Evolutionary conservation across 2,113 vertebrate genomes (phyloP).

Genomic region (Rhinopomastus cyanomelas): DNA sequence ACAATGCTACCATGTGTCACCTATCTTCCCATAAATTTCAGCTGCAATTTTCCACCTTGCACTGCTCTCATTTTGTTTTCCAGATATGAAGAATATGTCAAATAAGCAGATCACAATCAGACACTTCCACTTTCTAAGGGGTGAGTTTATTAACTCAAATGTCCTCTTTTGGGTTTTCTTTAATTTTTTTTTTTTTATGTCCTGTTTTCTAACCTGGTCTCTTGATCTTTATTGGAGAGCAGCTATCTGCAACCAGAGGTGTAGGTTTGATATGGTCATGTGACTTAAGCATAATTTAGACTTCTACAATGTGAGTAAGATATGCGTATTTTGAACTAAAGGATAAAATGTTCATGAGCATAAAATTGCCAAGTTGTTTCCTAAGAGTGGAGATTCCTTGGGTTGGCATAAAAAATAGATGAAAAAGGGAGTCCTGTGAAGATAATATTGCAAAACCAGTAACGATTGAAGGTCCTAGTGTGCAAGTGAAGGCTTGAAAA

Average conservation of each 20-base stretch:
- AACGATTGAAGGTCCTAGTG: too few species aligned
- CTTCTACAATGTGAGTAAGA: not conserved
- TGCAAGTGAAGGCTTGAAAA: too few species aligned
- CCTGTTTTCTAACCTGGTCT: not conserved
- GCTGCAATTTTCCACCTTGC: not conserved
- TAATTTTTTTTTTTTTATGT: not conserved
- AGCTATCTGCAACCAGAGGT: not conserved
- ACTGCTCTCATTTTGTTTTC: not conserved
- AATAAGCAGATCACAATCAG: conserved; percentile 14
- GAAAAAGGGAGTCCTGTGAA: too few species aligned
- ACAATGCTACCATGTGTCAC: not conserved
- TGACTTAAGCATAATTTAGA: not conserved
- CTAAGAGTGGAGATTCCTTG: too few species aligned
- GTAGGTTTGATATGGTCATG: not conserved
- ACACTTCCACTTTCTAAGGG: not conserved
- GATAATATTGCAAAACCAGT: too few species aligned
- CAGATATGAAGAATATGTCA: not conserved
- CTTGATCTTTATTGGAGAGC: not conserved
- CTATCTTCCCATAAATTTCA: not conserved
- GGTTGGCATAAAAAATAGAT: too few species aligned
- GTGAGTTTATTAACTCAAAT: not conserved
- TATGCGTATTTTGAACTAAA: rapidly evolving
- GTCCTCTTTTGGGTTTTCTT: not conserved
- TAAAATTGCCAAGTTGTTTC: too few species aligned
- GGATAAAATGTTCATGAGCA: too few species aligned